Base-by-base conservation (phyloP, 2,888 invertebrate genomes). In the Panzeria rudis region DNA sequence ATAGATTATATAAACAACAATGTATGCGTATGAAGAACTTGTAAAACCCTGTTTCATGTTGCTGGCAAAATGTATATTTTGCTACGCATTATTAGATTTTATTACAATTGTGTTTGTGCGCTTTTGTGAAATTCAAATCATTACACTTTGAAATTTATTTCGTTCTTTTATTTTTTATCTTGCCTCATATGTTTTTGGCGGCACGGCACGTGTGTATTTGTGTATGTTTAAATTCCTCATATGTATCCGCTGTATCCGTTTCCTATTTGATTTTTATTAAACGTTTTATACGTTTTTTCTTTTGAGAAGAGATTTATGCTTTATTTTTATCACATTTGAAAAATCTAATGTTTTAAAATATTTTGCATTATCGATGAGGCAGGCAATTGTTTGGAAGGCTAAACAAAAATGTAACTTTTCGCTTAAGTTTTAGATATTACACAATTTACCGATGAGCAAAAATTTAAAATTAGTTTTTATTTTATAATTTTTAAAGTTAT, bases 11-110 rank as follows among this genome's bases (percentile, higher is more conserved):
- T 2, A 38, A 15, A 41, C 8, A 25, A 25, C 35, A 69, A 41
- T 44, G 64, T 41, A 35, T 72, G 23, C 25, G n/a, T 23, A 11
- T 13, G 61, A 8, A 29, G 11, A 23, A 20, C 3, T 41, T 50
- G 3, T n/a, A 8, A n/a, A n/a, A 56, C 29, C 56, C 56, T 11
- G 35, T 32, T 13, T 35, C 35, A 8, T 5, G 9, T 17, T 29
- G 38, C 20, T 52, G 69, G 71, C 59, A 54, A 72, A 50, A 78
- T 73, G 68, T 68, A 38, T 44, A 78, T 62, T 82, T 38, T 82
- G 73, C 69, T 47, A 78, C 85, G 85, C 78, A 85, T 75, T 85
- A 82, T 84, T 35, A 52, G 76, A 72, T 81, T 84, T 85, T 79
- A 85, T 82, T 82, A 79, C 78, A 59, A 75, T 81, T 82, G 69